Conservation (phyloP, 2,113 vertebrate species). For the Danio rerio region GRCz12tu NC_133188.1:36860501-36861000, state of each 20-base stretch:
- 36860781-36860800: constrained; percentile 14
- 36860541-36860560: constrained; percentile 13
- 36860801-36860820: constrained; percentile 11
- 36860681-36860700: not conserved
- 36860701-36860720: not conserved
- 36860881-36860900: not conserved
- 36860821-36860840: constrained; percentile 30
- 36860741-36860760: constrained; percentile 5
- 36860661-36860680: constrained; percentile 26
- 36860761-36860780: constrained; percentile 20
- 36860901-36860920: constrained; percentile 24
- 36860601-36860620: constrained; percentile 6
- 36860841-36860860: constrained; percentile 5
- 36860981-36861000: no score
- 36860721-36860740: not conserved
- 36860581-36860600: not conserved
- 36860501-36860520: constrained; percentile 3
- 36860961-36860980: not conserved
- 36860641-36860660: not conserved
- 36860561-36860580: constrained; percentile 13
- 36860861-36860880: not conserved
- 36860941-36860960: no score
- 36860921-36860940: not conserved
- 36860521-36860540: constrained; percentile 19
- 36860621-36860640: constrained; percentile 26